phyloP scores from a whole-genome alignment of 2,888 invertebrate species.

The Lottia gigantea region DNA sequence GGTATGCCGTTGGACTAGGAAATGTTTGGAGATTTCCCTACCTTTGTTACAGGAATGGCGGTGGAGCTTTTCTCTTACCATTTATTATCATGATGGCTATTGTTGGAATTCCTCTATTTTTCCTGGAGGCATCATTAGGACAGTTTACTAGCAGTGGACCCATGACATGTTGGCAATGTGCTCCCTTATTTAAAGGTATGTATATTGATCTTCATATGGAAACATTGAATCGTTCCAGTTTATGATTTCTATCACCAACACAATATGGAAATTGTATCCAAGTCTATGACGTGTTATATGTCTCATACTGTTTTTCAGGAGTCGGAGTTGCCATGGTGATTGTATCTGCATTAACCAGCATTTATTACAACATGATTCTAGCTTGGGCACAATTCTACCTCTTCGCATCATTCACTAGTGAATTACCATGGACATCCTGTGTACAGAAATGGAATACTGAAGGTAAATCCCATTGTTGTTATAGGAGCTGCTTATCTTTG shows the following conservation, averaged over 20 bases:
- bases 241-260: too few relatives aligned
- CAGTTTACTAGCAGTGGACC: constrained; percentile 67
- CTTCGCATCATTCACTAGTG: constrained; percentile 59
- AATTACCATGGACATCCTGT: constrained; percentile 58
- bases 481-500: too few relatives aligned
- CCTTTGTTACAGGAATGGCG: constrained; percentile 63
- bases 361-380: constrained; percentile 64
- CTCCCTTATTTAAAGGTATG: constrained; percentile 66
- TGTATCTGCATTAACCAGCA: constrained; percentile 55
- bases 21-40: constrained; percentile 77
- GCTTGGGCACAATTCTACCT: constrained; percentile 63
- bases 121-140: constrained; percentile 65
- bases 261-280: too few relatives aligned
- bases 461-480: constrained; percentile 38
- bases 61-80: constrained; percentile 67
- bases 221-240: too few relatives aligned
- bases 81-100: constrained; percentile 64
- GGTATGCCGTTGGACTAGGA: constrained; percentile 61
- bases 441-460: constrained; percentile 51
- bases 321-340: constrained; percentile 61
- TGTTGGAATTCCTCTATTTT: constrained; percentile 66
- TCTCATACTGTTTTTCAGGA: constrained; percentile 35
- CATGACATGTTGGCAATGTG: constrained; percentile 67
- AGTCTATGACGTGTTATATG: too few relatives aligned
- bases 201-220: too few relatives aligned